Evolutionary conservation across 2,888 invertebrate genomes (phyloP).

Genomic region (Hirtodrosophila cameraria): DNA sequence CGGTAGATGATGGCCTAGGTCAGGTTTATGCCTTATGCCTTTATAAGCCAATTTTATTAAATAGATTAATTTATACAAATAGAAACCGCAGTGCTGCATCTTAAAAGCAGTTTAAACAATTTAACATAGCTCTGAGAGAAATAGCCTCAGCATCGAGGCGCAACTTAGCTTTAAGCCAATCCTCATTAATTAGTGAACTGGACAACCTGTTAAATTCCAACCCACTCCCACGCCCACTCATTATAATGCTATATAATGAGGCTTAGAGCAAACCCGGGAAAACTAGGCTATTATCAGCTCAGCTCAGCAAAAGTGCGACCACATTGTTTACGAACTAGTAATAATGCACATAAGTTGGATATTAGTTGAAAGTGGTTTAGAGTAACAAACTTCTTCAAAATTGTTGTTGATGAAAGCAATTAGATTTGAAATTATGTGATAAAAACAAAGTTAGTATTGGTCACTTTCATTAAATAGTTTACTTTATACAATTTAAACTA

Average conservation of each 20-base stretch:
- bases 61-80: constrained; percentile 2
- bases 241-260: constrained; percentile 22
- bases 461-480: too few species aligned
- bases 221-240: too few species aligned
- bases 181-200: constrained; percentile 5
- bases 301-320: neutral
- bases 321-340: neutral
- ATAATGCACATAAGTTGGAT: neutral
- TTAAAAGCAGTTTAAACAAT: constrained; percentile 14
- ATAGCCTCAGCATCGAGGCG: constrained; percentile 6
- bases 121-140: constrained; percentile 16
- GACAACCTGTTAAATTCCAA: too few species aligned
- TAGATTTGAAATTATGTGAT: too few species aligned
- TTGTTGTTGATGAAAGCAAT: too few species aligned
- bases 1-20: constrained; percentile 11
- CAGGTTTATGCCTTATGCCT: neutral
- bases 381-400: too few species aligned
- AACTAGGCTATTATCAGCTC: neutral
- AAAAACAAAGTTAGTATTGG: too few species aligned
- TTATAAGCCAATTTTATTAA: constrained; percentile 18
- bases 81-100: constrained; percentile 1
- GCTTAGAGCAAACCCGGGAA: constrained; percentile 3
- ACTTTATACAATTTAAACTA: too few species aligned
- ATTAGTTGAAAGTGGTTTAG: neutral
- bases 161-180: neutral